Evolutionary conservation across 1,140 invertebrate species (phyloP), one percentile per base, ranked within the genome.

Genomic region (Thalassaphorura encarpata): DNA sequence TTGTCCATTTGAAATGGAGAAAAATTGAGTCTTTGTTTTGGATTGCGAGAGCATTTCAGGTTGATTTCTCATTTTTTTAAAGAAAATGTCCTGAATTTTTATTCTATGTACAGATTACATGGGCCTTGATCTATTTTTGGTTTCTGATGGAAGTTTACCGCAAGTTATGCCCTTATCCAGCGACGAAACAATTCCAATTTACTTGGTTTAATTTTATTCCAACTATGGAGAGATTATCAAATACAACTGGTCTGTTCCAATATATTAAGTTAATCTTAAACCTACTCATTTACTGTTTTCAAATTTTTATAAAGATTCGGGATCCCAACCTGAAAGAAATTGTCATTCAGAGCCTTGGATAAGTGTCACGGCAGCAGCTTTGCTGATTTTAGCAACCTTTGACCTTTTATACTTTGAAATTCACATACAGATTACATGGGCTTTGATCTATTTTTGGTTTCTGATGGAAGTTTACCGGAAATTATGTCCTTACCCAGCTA

Each of bases 1-100:
- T 48, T 23, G 24, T 48, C 46, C 26, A 24, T 15, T 24, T 48
- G 11, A 48, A 48, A 48, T 48, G 46, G 46, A 8, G 23, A 18
- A 13, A 48, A 18, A 21, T 18, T 24, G 26, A 27, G 18, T 48
- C 4, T 8, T 6, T 42, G 21, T 42, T 42, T 42, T 42, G 41
- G 41, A 8, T 19, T n/a, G 41, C 41, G 21, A 42, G 41, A 42
- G 21, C 21, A 6, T 42, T 42, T 19, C 41, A 42, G 41, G 41
- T 42, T 6, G 8, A 42, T 13, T 13, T 8, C 21, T 6, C 41
- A 6, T 13, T 19, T 8, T 19, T 42, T 42, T 42, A n/a, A n/a
- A n/a, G 13, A 42, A 42, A 42, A 11, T 42, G 13, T 36, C 33
- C n/a, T 8, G 8, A 42, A 42, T 13, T 8, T 42, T 19, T 6